Evolutionary conservation across 2,888 invertebrate species (phyloP), one percentile per base, ranked within the genome.

Genomic region (Tetramorium bicarinatum): DNA sequence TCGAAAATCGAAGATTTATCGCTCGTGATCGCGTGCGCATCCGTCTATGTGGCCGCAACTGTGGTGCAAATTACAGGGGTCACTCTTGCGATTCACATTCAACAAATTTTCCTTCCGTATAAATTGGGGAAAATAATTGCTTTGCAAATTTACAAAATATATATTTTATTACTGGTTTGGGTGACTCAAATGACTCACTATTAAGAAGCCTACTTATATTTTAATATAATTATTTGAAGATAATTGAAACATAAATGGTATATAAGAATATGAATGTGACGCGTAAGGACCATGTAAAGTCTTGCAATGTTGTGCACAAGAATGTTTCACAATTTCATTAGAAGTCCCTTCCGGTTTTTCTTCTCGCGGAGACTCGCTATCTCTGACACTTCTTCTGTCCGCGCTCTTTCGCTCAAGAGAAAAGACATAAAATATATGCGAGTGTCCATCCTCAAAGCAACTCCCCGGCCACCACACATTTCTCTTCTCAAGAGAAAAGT

Each of bases 401-500:
- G 41, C 52, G 25, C 44, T 59, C 47, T 72, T 81, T 82, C 75
- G 66, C 71, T 66, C 61, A 84, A 85, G 79, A 88, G 92, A 90
- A 89, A 91, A 91, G 90, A 90, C 91, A 89, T 87, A 87, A 91
- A 92, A 91, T 87, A 29, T 64, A 21, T 18, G 91, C 92, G 87
- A 89, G 90, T 91, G 91, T 92, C 92, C 92, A 92, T 93, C 91
- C 91, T 93, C 93, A 94, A 94, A 94, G 93, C 88, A 86, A 79
- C 84, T 89, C 88, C 86, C 83, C 85, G 86, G 77, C 59, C 4
- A 83, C 87, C 85, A 88, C 85, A 83, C 87, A 90, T 86, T 88
- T 89, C 88, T 90, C 90, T 88, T 81, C 88, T 90, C 86, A 81
- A 82, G 81, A 91, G 89, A 85, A 80, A 85, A 85, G 74, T 84